Conservation (phyloP, 2,113 vertebrate species). For the Hipposideros armiger region DNA sequence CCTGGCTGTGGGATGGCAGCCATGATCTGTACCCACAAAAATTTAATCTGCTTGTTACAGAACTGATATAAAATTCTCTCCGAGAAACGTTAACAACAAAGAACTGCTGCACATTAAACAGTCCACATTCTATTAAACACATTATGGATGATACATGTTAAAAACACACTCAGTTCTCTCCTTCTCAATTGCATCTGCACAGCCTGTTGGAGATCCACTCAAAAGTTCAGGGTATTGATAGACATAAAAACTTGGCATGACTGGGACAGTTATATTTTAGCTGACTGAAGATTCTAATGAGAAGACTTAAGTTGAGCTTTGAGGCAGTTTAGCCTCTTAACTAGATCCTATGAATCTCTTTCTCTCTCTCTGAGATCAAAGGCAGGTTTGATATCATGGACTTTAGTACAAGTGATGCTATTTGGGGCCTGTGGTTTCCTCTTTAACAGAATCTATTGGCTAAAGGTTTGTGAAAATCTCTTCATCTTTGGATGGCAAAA, state of each 20-base stretch:
- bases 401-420: background rate
- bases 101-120: background rate
- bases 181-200: background rate
- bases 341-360: background rate
- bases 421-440: background rate
- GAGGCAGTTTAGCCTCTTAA: background rate
- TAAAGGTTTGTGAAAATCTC: background rate
- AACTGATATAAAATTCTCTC: background rate
- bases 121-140: accelerated
- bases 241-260: accelerated
- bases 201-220: background rate
- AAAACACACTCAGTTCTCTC: background rate
- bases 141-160: accelerated
- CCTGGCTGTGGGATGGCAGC: background rate
- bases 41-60: background rate
- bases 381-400: background rate
- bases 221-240: too few relatives aligned
- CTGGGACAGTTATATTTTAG: background rate
- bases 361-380: too few relatives aligned
- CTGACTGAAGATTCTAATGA: background rate
- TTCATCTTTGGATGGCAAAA: background rate
- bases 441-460: background rate
- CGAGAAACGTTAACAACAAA: accelerated
- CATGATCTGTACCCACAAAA: accelerated
- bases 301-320: background rate